phyloP scores from a whole-genome alignment of 2,797 vertebrate genomes.

The Diceros bicornis region DNA sequence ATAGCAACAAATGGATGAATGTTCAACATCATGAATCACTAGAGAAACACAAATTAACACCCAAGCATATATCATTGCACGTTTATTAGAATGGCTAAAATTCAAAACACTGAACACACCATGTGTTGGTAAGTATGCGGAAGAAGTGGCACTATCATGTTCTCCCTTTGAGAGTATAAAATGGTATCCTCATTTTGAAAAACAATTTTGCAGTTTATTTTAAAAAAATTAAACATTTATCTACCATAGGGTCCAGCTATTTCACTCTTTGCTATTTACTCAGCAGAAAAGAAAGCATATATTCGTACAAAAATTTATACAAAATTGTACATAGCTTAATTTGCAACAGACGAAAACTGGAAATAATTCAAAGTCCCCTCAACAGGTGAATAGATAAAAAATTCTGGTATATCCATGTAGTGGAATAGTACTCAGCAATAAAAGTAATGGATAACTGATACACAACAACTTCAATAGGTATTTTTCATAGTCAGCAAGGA shows the following conservation, averaged over 20 bases:
- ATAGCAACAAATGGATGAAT: background rate
- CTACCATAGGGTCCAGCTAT: background rate
- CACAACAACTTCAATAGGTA: background rate
- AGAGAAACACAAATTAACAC: background rate
- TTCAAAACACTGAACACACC: background rate
- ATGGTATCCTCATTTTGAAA: background rate
- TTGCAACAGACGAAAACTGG: background rate
- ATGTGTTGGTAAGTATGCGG: background rate
- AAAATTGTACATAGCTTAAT: background rate
- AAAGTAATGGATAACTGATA: background rate
- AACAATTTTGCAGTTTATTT: background rate
- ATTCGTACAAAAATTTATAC: background rate
- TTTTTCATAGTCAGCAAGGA: background rate
- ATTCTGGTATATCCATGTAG: no score
- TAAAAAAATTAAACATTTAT: background rate
- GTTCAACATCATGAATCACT: background rate
- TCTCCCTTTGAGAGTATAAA: background rate
- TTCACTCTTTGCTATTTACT: background rate
- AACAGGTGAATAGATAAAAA: background rate
- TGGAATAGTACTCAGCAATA: background rate
- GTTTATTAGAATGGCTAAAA: background rate
- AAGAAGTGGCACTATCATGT: background rate
- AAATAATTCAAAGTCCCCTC: background rate
- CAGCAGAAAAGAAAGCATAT: background rate
- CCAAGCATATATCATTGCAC: background rate